Conservation (phyloP, 2,888 invertebrate species). For the Venusia cambrica region DNA sequence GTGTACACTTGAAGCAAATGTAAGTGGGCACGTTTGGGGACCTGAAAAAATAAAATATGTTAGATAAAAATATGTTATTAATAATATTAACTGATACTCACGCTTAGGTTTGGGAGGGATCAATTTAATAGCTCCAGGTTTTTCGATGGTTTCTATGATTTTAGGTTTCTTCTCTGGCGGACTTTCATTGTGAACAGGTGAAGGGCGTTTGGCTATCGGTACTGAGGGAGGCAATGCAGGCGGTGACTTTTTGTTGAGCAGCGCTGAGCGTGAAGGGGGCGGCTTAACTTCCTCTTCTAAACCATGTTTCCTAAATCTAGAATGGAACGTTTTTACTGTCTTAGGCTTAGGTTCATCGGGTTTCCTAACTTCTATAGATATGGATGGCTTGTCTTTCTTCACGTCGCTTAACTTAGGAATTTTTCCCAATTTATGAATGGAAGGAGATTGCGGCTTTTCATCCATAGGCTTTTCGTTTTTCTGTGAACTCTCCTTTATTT, state of each 20-base stretch:
- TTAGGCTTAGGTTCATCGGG: conserved; percentile 88
- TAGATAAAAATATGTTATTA: conserved; percentile 49
- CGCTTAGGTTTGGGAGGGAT: conserved; percentile 94
- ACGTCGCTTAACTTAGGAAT: conserved; percentile 86
- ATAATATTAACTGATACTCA: conserved; percentile 90
- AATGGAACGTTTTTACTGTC: conserved; percentile 95
- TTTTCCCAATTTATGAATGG: conserved; percentile 87
- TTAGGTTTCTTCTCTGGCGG: conserved; percentile 91
- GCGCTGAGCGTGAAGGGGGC: conserved; percentile 87
- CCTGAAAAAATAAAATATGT: conserved; percentile 72
- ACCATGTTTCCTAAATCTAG: conserved; percentile 95
- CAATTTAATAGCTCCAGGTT: conserved; percentile 91
- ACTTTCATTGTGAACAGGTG: conserved; percentile 70
- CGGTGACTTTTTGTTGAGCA: conserved; percentile 80
- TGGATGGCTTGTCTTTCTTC: conserved; percentile 86
- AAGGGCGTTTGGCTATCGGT: conserved; percentile 70
- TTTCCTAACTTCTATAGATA: conserved; percentile 90
- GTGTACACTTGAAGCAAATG: conserved; percentile 41
- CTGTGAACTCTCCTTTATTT: conserved; percentile 43
- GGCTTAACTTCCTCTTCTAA: conserved; percentile 93
- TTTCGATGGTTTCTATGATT: conserved; percentile 82
- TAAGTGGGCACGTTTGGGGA: conserved; percentile 38
- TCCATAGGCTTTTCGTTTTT: conserved; percentile 83
- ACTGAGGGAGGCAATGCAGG: conserved; percentile 68
- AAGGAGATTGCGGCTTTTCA: conserved; percentile 84